Evolutionary conservation across 2,888 invertebrate genomes (phyloP), one percentile per base, ranked within the genome.

Genomic region (Cyclophora punctaria): DNA sequence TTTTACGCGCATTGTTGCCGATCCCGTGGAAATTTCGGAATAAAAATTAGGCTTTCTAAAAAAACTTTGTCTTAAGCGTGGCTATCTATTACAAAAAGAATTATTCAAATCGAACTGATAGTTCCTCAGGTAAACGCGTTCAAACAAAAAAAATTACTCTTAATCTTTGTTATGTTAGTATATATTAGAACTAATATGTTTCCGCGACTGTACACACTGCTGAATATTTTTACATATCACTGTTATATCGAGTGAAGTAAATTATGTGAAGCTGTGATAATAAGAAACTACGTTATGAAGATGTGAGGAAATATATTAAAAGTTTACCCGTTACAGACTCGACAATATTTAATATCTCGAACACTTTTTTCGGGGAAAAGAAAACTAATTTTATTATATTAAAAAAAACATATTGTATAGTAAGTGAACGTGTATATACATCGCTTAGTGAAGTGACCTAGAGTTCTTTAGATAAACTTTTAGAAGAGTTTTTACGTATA

Each of bases 391-490:
- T 48, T 59, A 57, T 59, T 53, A 53, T 49, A 43, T 58, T 52
- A 52, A 58, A 54, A 59, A 59, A 56, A 52, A 57, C 56, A 59
- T 59, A 57, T 48, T 44, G 53, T 41, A 55, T 55, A 48, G 60
- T 63, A 45, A 57, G 52, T 60, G 58, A 62, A 68, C 60, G 68
- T 69, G 67, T 60, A 63, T 64, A 48, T 75, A 69, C 72, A 64
- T 62, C 58, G 75, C 75, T 76, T 77, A 67, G 64, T 59, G 70
- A 71, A 72, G 64, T 66, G 67, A 64, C 57, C 71, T 82, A 80
- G 80, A 75, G 71, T 73, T 74, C 82, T 84, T 85, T 80, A 83
- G 84, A 73, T 62, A 66, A 67, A 71, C 71, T 78, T 76, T 76
- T 76, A 75, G 71, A 71, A 62, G 62, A 64, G 68, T 75, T 74